Evolutionary conservation across 1,140 invertebrate genomes (phyloP).

Genomic region (Leptopilina boulardi): DNA sequence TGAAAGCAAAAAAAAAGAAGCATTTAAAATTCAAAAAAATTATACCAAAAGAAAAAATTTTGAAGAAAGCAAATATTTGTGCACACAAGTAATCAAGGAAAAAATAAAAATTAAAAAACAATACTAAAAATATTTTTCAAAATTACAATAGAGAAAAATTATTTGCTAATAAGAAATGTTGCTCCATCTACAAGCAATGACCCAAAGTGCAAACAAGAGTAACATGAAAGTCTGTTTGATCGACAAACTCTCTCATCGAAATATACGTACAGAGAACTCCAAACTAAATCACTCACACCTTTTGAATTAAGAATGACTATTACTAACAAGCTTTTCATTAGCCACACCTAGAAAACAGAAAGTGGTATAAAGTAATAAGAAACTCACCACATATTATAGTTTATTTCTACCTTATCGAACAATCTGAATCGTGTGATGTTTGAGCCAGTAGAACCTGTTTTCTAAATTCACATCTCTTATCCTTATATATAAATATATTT

Average conservation of each 20-base stretch:
- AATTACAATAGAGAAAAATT: too few species aligned
- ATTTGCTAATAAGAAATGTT: neutral
- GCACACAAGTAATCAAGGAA: too few species aligned
- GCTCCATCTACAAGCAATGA: constrained; percentile 7
- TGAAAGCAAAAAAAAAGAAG: too few species aligned
- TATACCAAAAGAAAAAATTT: too few species aligned
- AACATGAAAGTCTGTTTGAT: constrained; percentile 11
- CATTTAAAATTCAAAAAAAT: too few species aligned
- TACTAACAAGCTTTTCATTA: neutral
- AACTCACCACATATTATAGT: constrained; percentile 11
- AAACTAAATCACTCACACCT: constrained; percentile 2
- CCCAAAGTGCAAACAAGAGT: neutral
- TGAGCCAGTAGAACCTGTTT: constrained; percentile 3
- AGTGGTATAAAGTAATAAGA: constrained; percentile 6
- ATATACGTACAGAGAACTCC: neutral
- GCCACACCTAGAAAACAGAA: constrained; percentile 2
- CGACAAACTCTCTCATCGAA: neutral
- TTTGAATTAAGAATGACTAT: neutral
- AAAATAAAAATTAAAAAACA: too few species aligned
- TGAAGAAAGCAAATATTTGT: too few species aligned
- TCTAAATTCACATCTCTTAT: neutral
- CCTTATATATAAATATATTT: neutral
- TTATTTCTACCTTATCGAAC: constrained; percentile 10
- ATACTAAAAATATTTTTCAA: too few species aligned
- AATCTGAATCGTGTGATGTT: neutral